Percentiles rank a stretch among this genome's conserved stretches.
Evolutionary conservation across 1,140 invertebrate genomes (phyloP).

Genomic region (Psilanteris sp.): DNA sequence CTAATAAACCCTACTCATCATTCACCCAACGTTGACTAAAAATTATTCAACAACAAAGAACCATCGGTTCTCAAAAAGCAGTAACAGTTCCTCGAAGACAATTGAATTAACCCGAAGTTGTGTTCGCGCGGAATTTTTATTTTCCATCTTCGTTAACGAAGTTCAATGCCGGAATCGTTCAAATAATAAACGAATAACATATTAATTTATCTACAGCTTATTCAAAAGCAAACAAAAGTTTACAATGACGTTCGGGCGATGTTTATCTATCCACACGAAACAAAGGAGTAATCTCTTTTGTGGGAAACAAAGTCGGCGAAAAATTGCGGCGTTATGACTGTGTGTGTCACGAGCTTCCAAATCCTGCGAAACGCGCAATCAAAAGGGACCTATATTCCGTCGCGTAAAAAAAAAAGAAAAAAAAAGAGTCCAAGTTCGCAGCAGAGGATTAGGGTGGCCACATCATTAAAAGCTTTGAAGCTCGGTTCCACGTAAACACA

Average conservation of each 20-base stretch:
- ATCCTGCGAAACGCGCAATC: conserved; percentile 33
- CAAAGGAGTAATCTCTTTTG: conserved; percentile 15
- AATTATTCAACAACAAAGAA: no score
- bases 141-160: no score
- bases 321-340: conserved; percentile 18
- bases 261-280: conserved; percentile 1
- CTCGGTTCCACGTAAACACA: conserved; percentile 35
- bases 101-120: no score
- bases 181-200: no score
- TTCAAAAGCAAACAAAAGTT: not conserved
- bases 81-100: no score
- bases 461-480: conserved; percentile 41
- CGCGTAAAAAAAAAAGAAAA: no score
- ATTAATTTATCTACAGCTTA: no score
- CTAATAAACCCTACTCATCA: no score
- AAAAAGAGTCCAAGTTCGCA: conserved; percentile 35
- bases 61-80: no score
- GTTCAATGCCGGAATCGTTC: no score
- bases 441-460: conserved; percentile 21
- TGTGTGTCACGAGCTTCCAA: conserved; percentile 20
- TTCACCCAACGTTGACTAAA: no score
- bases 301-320: conserved; percentile 17
- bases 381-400: conserved; percentile 28
- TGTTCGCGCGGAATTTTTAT: no score
- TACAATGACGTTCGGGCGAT: conserved; percentile 1